A percentile compares a stretch with the other conserved stretches of the same genome.
Evolutionary conservation across 1,140 invertebrate genomes (phyloP).

Genomic region (Drosophila nasuta): DNA sequence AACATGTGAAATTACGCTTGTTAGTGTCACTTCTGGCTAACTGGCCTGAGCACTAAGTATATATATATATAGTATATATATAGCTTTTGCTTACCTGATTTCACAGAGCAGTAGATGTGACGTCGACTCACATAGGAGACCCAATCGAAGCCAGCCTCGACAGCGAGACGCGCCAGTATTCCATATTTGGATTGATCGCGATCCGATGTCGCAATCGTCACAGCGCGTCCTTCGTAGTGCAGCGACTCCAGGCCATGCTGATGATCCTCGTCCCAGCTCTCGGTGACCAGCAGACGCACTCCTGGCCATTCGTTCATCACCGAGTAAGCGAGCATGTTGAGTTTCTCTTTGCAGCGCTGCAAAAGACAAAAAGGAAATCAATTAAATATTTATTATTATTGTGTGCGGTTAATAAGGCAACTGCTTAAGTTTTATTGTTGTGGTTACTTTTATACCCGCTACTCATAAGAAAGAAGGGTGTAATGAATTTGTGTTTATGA

Average conservation of each 20-base stretch:
- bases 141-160: constrained; percentile 99
- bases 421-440: not conserved
- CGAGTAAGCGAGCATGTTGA: constrained; percentile 96
- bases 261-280: constrained; percentile 97
- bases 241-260: constrained; percentile 92
- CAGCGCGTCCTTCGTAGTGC: constrained; percentile 98
- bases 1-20: constrained; percentile 84
- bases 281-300: constrained; percentile 95
- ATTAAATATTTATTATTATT: constrained; percentile 45
- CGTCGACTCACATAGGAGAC: constrained; percentile 97
- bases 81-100: constrained; percentile 93
- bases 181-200: constrained; percentile 96
- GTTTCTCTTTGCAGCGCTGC: constrained; percentile 97
- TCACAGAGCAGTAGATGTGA: constrained; percentile 98
- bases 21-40: constrained; percentile 83
- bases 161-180: constrained; percentile 97
- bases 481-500: too few species aligned
- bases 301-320: constrained; percentile 99
- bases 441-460: too few species aligned
- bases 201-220: constrained; percentile 97
- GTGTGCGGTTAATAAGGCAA: constrained; percentile 23
- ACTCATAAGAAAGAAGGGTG: too few species aligned
- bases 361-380: constrained; percentile 83
- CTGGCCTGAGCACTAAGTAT: constrained; percentile 38
- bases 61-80: not conserved